Base-by-base conservation (phyloP, 2,888 invertebrate species). In the Xestia c-nigrum region DNA sequence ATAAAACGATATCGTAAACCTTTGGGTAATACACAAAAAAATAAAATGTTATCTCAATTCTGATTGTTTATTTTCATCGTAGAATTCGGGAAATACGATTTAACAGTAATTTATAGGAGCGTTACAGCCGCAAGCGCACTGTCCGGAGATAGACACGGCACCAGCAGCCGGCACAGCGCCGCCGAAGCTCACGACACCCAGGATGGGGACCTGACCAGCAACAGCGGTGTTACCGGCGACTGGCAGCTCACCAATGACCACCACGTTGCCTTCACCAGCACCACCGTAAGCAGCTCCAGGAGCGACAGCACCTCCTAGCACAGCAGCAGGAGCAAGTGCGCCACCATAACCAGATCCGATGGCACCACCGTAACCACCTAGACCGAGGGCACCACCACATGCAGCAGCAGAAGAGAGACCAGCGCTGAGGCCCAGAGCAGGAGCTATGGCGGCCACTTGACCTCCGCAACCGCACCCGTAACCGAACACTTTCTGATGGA, bases 141-240 rank as follows among this genome's bases (percentile, higher is more conserved):
- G 24, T 31, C 57, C 57, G 7, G 16, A 59, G 57, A 59, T 59
- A 31, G 57, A 59, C 16, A 59, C 57, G 57, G 57, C 57, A 59
- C 57, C 57, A 31, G 24, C 24, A 16, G 57, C 57, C 16, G 57
- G 57, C 16, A 59, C 24, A 31, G 57, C 57, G 16, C 57, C 57
- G 3, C 57, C 57, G 3, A 59, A 59, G 24, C 16, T 16, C 7
- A 59, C 59, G 4, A 3, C 7, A 1, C 59, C 59, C 16, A 31
- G 0, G 24, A 57, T 57, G 57, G 57, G 57, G 57, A 57, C 57
- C 14, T 57, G 57, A 57, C 57, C 57, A 24, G 24, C 24, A 24
- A 57, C 14, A 57, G 57, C 57, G 57, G 57, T 57, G 57, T 24
- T 57, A 57, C 46, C 65, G 65, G 46, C 43, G 10, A 65, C 24